Base-by-base conservation (phyloP, 2,888 invertebrate genomes). In the Agrochola circellaris region DNA sequence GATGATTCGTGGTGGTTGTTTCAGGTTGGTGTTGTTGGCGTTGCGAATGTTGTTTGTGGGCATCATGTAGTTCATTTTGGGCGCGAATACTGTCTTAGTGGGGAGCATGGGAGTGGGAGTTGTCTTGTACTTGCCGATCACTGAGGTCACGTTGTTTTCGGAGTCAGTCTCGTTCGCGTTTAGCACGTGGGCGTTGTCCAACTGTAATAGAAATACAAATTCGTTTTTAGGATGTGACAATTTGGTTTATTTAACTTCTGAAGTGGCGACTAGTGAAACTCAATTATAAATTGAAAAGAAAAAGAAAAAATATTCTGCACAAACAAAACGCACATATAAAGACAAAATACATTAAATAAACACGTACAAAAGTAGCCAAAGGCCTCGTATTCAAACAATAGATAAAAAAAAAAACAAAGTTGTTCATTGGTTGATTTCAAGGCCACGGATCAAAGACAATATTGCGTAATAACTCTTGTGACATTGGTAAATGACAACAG, bases 51-150 rank as follows among this genome's bases (percentile, higher is more conserved):
- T 96, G 90, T 95, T 95, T 0, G 97, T 97, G 0, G 97, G 96
- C 89, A 95, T 82, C 96, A 97, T 96, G 90, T 96, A 97, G 93
- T 94, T 95, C 87, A 94, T 87, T 91, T 96, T 96, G 54, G 96
- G 94, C 20, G 95, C 91, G 92, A 96, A 95, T 3, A 95, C 91
- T 0, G 95, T 94, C 82, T 95, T 96, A 0, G 95, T 93, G 42
- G 96, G 96, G 82, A 95, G 82, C 95, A 95, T 95, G 9, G 96
- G 95, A 0, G 95, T 93, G 48, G 97, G 93, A 2, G 96, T 95
- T 23, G 95, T 96, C 79, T 95, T 96, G 91, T 96, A 96, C 80
- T 96, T 96, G 81, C 96, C 95, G 79, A 96, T 96, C 26, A 96
- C 96, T 0, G 94, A 71, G 0, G 96, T 95, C 51, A 96, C 95